Conservation (phyloP, 2,797 vertebrate species). For the Acropternis orthonyx region DNA sequence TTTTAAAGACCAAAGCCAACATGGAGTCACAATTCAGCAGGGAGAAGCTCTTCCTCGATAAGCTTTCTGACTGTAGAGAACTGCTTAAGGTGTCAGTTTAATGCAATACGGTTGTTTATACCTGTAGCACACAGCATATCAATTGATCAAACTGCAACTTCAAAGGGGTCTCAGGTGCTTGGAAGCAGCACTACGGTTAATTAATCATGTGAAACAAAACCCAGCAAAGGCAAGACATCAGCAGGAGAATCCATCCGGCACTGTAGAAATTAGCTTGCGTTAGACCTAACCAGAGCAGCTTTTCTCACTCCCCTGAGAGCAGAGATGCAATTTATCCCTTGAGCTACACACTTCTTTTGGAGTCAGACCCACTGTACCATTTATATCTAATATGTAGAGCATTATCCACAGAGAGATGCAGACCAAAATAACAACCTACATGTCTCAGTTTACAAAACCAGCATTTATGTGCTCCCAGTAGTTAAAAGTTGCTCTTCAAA, state of each 20-base stretch:
- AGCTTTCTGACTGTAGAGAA: background rate
- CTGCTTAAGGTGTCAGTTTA: background rate
- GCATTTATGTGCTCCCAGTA: background rate
- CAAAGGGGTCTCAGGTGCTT: background rate
- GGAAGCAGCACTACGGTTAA: slow-evolving; percentile 8
- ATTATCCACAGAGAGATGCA: background rate
- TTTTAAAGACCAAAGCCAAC: background rate
- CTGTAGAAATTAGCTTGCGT: slow-evolving; percentile 5
- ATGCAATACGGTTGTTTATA: background rate
- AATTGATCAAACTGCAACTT: slow-evolving; percentile 21
- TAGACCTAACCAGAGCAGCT: background rate
- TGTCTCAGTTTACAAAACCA: background rate
- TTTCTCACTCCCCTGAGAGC: background rate
- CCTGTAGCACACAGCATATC: background rate
- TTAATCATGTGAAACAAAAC: slow-evolving; percentile 47
- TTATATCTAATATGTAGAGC: background rate
- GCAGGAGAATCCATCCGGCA: background rate
- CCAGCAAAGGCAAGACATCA: background rate
- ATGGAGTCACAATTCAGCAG: background rate
- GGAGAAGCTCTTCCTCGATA: background rate
- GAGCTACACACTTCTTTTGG: background rate
- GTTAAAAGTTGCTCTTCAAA: background rate
- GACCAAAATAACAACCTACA: background rate
- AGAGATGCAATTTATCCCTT: background rate
- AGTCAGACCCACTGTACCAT: background rate